A percentile compares a stretch with the other conserved stretches of the same genome.
phyloP scores from a whole-genome alignment of 2,888 invertebrate species.

The Tipula confusa region DNA sequence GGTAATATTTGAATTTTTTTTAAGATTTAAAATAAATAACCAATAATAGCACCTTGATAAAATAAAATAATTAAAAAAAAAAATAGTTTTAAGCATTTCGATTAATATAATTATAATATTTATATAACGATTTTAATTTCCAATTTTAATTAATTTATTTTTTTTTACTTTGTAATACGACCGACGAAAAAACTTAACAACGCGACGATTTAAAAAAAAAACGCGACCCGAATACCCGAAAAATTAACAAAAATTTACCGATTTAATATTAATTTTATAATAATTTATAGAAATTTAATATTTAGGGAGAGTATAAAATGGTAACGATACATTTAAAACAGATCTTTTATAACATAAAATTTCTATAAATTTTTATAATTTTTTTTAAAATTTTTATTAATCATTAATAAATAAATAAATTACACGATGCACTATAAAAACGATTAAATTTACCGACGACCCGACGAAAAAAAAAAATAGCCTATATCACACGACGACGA shows the following conservation, averaged over 20 bases:
- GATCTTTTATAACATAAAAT: not conserved
- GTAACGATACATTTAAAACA: slow-evolving; percentile 1
- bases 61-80: not conserved
- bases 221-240: slow-evolving; percentile 10
- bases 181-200: not conserved
- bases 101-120: not conserved
- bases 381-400: not conserved
- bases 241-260: not conserved
- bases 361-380: not conserved
- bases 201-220: not conserved
- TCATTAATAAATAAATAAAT: not conserved
- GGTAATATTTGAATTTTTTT: not conserved
- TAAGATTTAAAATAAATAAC: not conserved
- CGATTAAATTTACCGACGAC: not conserved
- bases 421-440: not conserved
- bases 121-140: not conserved
- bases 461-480: not conserved
- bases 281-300: not conserved
- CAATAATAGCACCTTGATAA: not conserved
- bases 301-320: not conserved
- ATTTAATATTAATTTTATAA: not conserved
- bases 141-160: not conserved
- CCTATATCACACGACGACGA: not conserved
- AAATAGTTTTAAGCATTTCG: not conserved
- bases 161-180: not conserved